Conservation (phyloP, 2,113 vertebrate species). For the Ictalurus punctatus region DNA sequence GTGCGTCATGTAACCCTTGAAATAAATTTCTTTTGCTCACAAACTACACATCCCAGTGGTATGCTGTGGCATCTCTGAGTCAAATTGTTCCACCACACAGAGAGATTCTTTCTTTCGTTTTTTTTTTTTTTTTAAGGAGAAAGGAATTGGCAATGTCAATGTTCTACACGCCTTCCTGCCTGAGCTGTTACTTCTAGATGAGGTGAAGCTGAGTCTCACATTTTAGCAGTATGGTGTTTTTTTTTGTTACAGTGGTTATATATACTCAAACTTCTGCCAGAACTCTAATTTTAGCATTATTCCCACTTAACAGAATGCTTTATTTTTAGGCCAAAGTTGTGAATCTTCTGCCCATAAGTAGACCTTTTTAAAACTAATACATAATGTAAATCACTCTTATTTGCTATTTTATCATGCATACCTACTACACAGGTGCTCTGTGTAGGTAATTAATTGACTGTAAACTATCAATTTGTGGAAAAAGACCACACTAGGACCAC, state of each 20-base stretch:
- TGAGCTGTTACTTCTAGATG: background rate
- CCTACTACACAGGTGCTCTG: background rate
- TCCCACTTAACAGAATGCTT: background rate
- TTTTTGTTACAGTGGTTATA: background rate
- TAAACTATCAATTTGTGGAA: background rate
- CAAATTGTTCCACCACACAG: constrained; percentile 17
- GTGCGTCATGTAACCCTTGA: constrained; percentile 31
- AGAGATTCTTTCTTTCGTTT: background rate
- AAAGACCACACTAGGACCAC: background rate
- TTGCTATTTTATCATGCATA: background rate
- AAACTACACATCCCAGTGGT: constrained; percentile 18
- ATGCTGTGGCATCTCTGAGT: constrained; percentile 26
- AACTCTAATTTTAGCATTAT: background rate
- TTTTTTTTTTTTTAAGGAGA: too few species aligned
- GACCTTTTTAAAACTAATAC: background rate
- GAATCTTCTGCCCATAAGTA: background rate
- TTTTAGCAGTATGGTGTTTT: background rate
- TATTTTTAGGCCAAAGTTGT: background rate
- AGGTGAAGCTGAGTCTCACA: background rate
- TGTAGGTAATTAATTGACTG: background rate
- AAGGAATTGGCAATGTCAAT: background rate
- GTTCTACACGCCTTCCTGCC: background rate
- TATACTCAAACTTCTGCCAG: background rate
- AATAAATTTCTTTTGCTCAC: constrained; percentile 7
- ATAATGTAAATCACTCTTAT: background rate